Conservation (phyloP, 2,888 invertebrate species). For the Plebejus melissa region DNA sequence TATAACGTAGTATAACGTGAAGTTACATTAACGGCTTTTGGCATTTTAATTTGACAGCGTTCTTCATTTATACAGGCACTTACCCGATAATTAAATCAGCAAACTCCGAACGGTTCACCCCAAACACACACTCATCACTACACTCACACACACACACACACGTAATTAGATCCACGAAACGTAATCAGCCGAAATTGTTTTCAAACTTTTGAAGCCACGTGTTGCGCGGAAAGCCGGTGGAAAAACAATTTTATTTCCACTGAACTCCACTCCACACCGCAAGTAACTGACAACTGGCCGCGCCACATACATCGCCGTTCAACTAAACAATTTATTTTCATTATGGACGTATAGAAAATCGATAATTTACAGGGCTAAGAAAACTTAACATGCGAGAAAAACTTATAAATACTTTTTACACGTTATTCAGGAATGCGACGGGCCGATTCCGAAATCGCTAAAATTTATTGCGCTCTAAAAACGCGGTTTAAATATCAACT, state of each 20-base stretch:
- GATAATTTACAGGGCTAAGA: slow-evolving; percentile 35
- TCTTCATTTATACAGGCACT: neutral
- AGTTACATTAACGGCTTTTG: neutral
- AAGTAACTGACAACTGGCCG: slow-evolving; percentile 72
- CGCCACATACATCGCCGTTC: slow-evolving; percentile 60
- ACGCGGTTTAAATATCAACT: neutral
- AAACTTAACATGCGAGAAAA: slow-evolving; percentile 19
- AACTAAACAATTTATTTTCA: slow-evolving; percentile 72
- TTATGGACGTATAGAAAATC: slow-evolving; percentile 57
- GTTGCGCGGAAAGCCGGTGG: slow-evolving; percentile 48
- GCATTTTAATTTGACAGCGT: neutral
- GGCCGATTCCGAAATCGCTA: neutral
- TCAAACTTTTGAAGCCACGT: slow-evolving; percentile 60
- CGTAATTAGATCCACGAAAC: slow-evolving; percentile 39
- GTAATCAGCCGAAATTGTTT: slow-evolving; percentile 49
- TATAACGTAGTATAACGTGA: too few relatives aligned
- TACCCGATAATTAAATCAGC: slow-evolving; percentile 20
- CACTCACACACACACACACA: slow-evolving; percentile 50
- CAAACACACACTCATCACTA: slow-evolving; percentile 42
- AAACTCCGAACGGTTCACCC: slow-evolving; percentile 4
- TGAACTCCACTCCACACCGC: slow-evolving; percentile 57
- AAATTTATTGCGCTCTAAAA: slow-evolving; percentile 20
- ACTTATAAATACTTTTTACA: slow-evolving; percentile 11
- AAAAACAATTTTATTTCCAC: slow-evolving; percentile 55
- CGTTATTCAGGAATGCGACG: neutral